phyloP scores from a whole-genome alignment of 1,140 invertebrate genomes.

The Nixonia krombeini region DNA sequence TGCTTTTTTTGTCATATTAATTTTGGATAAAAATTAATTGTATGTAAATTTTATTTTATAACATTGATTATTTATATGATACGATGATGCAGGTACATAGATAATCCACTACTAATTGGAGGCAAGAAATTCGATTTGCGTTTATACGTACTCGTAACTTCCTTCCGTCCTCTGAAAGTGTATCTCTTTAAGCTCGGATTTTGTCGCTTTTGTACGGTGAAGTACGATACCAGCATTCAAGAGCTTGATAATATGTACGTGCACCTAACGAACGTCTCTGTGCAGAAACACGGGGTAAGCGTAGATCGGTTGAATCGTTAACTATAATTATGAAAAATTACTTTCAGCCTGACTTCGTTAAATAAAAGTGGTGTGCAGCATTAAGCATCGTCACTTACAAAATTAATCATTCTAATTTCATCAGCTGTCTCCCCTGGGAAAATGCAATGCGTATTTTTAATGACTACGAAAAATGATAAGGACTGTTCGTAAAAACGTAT shows the following conservation, averaged over 20 bases:
- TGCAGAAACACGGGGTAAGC: conserved; percentile 88
- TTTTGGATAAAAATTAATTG: too few species aligned
- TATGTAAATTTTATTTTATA: too few species aligned
- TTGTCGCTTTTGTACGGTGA: conserved; percentile 88
- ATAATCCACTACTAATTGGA: conserved; percentile 88
- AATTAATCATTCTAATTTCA: conserved; percentile 40
- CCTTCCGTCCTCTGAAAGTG: conserved; percentile 85
- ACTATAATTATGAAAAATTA: conserved; percentile 36
- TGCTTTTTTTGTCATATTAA: too few species aligned
- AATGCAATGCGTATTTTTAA: conserved; percentile 3
- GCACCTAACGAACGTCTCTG: conserved; percentile 89
- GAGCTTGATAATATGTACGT: conserved; percentile 90
- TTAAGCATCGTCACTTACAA: conserved; percentile 36
- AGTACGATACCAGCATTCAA: conserved; percentile 79
- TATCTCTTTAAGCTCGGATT: conserved; percentile 86
- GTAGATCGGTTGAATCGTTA: conserved; percentile 32
- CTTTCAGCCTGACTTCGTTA: conserved; percentile 31
- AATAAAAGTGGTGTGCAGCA: conserved; percentile 28
- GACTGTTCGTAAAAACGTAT: too few species aligned
- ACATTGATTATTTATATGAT: too few species aligned
- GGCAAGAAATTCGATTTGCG: conserved; percentile 92
- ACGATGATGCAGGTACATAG: conserved; percentile 77
- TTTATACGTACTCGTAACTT: conserved; percentile 88
- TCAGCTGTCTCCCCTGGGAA: conserved; percentile 8
- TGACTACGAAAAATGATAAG: too few species aligned